A percentile compares a stretch with the other conserved stretches of the same genome.
These are phyloP conservation scores for Furcifer pardalis DNA, from an alignment of 2,797 vertebrate species.

Conservation along the genomic window DNA sequence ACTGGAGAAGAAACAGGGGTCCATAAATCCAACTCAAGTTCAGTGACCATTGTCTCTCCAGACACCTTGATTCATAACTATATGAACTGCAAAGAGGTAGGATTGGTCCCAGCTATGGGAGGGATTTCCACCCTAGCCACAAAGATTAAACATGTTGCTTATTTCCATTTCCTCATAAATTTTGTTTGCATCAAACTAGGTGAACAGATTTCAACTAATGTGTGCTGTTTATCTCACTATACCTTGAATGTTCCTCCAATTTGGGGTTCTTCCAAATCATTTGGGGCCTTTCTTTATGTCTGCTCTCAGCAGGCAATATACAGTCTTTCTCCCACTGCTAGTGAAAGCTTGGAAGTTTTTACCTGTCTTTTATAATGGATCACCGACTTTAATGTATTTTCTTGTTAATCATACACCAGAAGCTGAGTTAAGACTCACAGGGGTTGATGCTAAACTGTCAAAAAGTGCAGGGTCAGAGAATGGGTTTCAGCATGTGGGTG, in stretches of 20 bases:
- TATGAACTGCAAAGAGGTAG: too few relatives aligned
- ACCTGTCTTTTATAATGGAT: not conserved
- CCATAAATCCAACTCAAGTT: too few relatives aligned
- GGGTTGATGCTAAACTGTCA: not conserved
- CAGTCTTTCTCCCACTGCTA: not conserved
- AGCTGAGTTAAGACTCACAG: not conserved
- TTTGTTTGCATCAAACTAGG: not conserved
- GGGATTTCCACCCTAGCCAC: too few relatives aligned
- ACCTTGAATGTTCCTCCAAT: not conserved
- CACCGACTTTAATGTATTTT: slow-evolving; percentile 26
- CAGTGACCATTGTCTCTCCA: too few relatives aligned
- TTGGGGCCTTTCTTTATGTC: not conserved
- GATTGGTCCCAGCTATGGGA: too few relatives aligned
- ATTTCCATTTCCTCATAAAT: not conserved
- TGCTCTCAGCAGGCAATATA: not conserved
- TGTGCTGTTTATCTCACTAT: too few relatives aligned
- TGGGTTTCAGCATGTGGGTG: accelerated
- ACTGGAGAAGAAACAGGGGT: too few relatives aligned
- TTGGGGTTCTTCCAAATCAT: not conserved
- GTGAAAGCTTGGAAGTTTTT: not conserved
- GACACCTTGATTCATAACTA: too few relatives aligned
- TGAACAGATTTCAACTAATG: not conserved
- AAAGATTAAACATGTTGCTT: not conserved
- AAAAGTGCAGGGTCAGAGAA: not conserved
- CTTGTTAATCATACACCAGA: not conserved